Base-by-base conservation (phyloP, 2,888 invertebrate species). In the Syritta pipiens region DNA sequence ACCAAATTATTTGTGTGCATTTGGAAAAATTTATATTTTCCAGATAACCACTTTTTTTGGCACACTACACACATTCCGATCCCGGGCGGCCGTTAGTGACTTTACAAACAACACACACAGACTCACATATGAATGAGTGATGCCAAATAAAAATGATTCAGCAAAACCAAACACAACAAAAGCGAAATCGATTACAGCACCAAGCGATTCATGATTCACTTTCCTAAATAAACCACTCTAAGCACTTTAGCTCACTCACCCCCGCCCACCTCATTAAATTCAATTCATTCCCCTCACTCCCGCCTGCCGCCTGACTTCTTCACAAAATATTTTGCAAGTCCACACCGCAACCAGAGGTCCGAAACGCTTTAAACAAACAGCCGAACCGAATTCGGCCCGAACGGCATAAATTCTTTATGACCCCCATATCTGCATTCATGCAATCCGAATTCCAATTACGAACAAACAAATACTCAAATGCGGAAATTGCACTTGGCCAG, bases 371-470 rank as follows among this genome's bases (percentile, higher is more conserved):
- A 51, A 59, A 53, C 46, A 74, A 59, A 69, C 63, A 68, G 55
- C 42, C 46, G 44, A 46, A 55, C 46, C 63, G 63, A 63, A 69
- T 77, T n/a, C n/a, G n/a, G n/a, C n/a, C n/a, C n/a, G n/a, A 69
- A 77, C 76, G 59, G 55, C 26, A 71, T 69, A 69, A 71, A 77
- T 71, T 77, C 77, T 71, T 77, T 71, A 77, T 65, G 71, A 71
- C 48, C 59, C 77, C 53, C 59, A 63, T 65, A 53, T 69, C 51
- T 51, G 69, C 62, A 63, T 71, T 48, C 53, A 60, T 53, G 32
- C 59, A 65, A 71, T 59, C 74, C 60, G 26, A 79, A 67, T 79
- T 79, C 79, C 72, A 79, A 79, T 79, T 79, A 74, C 79, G 60
- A 74, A 49, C 67, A 79, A 79, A 79, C 79, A 79, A 79, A 74